These are phyloP conservation scores for Polyommatus icarus DNA, from an alignment of 2,888 invertebrate genomes.

Conservation along the genomic window DNA sequence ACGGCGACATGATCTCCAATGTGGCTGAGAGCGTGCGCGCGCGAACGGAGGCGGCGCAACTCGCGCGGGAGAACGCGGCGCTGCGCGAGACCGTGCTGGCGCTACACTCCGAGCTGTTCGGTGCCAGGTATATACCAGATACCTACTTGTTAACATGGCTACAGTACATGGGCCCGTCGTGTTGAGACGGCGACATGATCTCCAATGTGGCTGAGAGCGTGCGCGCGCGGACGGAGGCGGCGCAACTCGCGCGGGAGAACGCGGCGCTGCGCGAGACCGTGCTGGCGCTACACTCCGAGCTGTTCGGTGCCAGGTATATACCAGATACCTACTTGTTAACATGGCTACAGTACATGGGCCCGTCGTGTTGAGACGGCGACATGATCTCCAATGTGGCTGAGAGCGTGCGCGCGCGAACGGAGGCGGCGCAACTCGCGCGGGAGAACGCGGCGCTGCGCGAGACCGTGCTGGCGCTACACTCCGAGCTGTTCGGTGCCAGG, in stretches of 20 bases:
- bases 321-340: no score
- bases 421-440: constrained; percentile 80
- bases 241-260: constrained; percentile 84
- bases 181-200: constrained; percentile 52
- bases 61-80: constrained; percentile 85
- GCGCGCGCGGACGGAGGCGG: constrained; percentile 81
- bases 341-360: no score
- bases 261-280: constrained; percentile 85
- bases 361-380: constrained; percentile 51
- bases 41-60: constrained; percentile 81
- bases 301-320: constrained; percentile 84
- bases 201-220: constrained; percentile 67
- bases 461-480: constrained; percentile 86
- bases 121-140: no score
- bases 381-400: constrained; percentile 58
- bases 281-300: constrained; percentile 88
- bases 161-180: no score
- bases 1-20: constrained; percentile 58
- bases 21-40: constrained; percentile 76
- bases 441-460: constrained; percentile 87
- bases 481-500: constrained; percentile 89
- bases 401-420: constrained; percentile 80
- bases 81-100: constrained; percentile 86
- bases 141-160: no score
- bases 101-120: constrained; percentile 90